Base-by-base conservation (phyloP, 2,113 vertebrate genomes). In the Phoenicopterus ruber region DNA sequence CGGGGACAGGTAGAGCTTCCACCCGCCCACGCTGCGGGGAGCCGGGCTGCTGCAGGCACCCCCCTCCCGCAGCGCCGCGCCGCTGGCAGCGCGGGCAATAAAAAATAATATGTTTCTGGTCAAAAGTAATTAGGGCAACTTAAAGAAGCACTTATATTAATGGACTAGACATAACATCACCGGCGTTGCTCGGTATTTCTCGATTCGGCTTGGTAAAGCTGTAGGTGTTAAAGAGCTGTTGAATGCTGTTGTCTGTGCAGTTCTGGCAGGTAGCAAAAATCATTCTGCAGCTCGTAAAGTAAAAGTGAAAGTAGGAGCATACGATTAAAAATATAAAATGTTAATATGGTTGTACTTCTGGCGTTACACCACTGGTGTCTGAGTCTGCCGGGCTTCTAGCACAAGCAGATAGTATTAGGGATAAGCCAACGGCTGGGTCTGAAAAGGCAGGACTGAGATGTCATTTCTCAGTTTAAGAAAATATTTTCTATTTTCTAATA, bases 71-170 rank as follows among this genome's bases (percentile, higher is more conserved):
- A 88, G 80, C 20, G 49, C 71, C 49, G 10, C 47, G n/a, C 46
- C 52, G 19, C 86, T 58, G 83, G 84, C 89, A 93, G 61, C 14
- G 15, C 10, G 47, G 94, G 73, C 92, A 86, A 96, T 96, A 94
- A 93, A 94, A 97, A 95, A 86, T 93, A 92, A 96, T 97, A 97
- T 97, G 96, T 91, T 97, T 86, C 94, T 76, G 74, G 86, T 97
- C 96, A 97, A 44, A 97, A 95, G 86, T 86, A 81, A 91, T 97
- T 97, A 98, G 74, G 91, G 78, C 26, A 55, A 89, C 81, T 94
- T 92, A 82, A 91, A 96, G 70, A 95, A 79, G 95, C 90, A 40
- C 89, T 94, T 97, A 57, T 96, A 86, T 93, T 94, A 92, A 91
- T 70, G 95, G 85, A 93, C 50, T 77, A 94, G 96, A 96, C 71